phyloP scores from a whole-genome alignment of 2,888 invertebrate species.

The Pterobdella sp. region DNA sequence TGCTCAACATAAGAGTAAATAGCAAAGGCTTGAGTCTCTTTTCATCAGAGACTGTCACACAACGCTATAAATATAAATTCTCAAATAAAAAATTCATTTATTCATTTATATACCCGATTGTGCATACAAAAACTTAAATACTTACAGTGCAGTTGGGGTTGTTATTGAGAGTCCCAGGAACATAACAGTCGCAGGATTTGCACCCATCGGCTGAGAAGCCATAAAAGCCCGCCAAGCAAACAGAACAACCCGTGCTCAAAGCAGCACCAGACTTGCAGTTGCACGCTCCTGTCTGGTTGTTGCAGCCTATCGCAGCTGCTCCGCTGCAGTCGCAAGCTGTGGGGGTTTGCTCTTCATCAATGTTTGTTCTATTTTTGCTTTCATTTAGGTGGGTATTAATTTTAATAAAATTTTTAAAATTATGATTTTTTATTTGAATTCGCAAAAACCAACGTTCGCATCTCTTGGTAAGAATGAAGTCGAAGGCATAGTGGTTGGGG shows the following conservation, averaged over 20 bases:
- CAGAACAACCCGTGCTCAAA: slow-evolving; percentile 36
- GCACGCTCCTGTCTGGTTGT: slow-evolving; percentile 39
- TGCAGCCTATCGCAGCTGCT: slow-evolving; percentile 38
- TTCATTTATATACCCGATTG: too few species aligned
- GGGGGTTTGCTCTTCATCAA: not conserved
- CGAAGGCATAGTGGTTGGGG: slow-evolving; percentile 81
- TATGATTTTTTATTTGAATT: not conserved
- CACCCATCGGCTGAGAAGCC: slow-evolving; percentile 40
- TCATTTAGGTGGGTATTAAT: not conserved
- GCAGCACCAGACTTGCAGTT: slow-evolving; percentile 40
- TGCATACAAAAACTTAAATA: too few species aligned
- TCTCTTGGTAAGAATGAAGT: slow-evolving; percentile 34
- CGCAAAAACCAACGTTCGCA: slow-evolving; percentile 31
- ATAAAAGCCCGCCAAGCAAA: slow-evolving; percentile 37
- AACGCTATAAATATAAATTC: too few species aligned
- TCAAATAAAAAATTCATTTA: too few species aligned
- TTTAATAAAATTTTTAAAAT: not conserved
- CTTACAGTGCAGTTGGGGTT: slow-evolving; percentile 13
- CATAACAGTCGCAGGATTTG: slow-evolving; percentile 37
- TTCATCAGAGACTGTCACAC: too few species aligned
- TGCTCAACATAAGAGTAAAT: not conserved
- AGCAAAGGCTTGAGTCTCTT: too few species aligned
- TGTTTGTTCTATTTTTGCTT: not conserved
- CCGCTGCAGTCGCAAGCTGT: slow-evolving; percentile 30
- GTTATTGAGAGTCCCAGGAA: not conserved